Evolutionary conservation across 2,888 invertebrate genomes (phyloP).

Genomic region (Microctonus hyperodae): DNA sequence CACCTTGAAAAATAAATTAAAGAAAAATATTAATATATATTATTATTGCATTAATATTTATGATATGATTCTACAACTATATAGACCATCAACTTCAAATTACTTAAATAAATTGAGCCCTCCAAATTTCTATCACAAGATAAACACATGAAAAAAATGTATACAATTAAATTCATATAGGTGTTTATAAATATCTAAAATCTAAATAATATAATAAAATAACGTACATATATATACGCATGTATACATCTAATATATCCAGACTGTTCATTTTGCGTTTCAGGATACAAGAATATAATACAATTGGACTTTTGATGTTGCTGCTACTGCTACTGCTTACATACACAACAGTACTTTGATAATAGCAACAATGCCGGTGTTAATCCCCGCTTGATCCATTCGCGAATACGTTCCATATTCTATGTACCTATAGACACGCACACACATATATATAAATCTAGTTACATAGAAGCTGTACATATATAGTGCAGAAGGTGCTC

Average conservation of each 20-base stretch:
- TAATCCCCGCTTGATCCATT: slow-evolving; percentile 24
- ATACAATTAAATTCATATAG: not conserved
- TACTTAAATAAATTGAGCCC: too few species aligned
- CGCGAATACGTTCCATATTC: slow-evolving; percentile 31
- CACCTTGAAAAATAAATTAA: not conserved
- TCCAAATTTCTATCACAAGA: too few species aligned
- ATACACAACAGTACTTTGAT: slow-evolving; percentile 23
- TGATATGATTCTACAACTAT: too few species aligned
- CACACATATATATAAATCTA: slow-evolving; percentile 2
- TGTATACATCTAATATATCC: too few species aligned
- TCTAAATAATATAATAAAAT: not conserved
- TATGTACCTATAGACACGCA: too few species aligned
- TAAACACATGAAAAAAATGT: too few species aligned
- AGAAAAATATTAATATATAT: too few species aligned
- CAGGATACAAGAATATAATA: not conserved
- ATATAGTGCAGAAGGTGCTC: slow-evolving; percentile 50
- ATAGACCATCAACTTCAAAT: too few species aligned
- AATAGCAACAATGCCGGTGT: slow-evolving; percentile 20
- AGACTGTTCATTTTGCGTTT: slow-evolving; percentile 12
- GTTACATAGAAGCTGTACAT: too few species aligned
- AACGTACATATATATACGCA: too few species aligned
- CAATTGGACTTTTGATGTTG: slow-evolving; percentile 8
- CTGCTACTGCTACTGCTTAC: slow-evolving; percentile 8
- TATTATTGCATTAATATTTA: too few species aligned
- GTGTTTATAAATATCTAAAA: not conserved